Conservation (phyloP, 2,113 vertebrate genomes). For the Zosterops lateralis region DNA sequence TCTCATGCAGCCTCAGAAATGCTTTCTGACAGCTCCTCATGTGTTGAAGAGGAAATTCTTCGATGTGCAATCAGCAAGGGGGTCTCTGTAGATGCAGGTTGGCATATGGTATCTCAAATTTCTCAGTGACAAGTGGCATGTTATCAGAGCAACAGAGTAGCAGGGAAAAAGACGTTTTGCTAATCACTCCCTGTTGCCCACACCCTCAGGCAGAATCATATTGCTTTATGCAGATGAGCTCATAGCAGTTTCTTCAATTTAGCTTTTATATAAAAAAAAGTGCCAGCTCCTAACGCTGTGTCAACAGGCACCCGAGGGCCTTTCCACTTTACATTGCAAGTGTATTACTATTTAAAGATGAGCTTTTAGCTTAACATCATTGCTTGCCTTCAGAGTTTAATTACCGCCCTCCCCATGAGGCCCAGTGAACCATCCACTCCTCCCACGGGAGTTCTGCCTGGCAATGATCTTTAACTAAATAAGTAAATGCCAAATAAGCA, state of each 20-base stretch:
- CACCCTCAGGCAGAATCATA: conserved; percentile 84
- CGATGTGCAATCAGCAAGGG: conserved; percentile 64
- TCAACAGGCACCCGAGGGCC: conserved; percentile 91
- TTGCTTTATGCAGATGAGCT: conserved; percentile 94
- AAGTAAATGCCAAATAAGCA: conserved; percentile 73
- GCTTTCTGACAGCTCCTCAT: conserved; percentile 50
- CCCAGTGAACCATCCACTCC: conserved; percentile 74
- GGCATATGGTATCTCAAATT: conserved; percentile 86
- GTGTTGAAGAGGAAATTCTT: conserved; percentile 55
- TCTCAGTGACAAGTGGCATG: conserved; percentile 85
- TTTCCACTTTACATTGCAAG: conserved; percentile 75
- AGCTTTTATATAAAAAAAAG: conserved; percentile 78
- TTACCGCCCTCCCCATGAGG: conserved; percentile 83
- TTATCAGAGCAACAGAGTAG: conserved; percentile 76
- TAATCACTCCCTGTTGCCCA: conserved; percentile 85
- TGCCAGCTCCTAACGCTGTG: conserved; percentile 79
- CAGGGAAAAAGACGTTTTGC: conserved; percentile 73
- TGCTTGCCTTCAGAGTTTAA: conserved; percentile 82
- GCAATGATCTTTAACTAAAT: conserved; percentile 80
- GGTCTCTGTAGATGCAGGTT: conserved; percentile 77
- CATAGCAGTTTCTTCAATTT: conserved; percentile 88
- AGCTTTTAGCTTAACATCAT: conserved; percentile 84
- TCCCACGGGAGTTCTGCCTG: conserved; percentile 74
- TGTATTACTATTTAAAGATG: conserved; percentile 85
- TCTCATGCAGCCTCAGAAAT: conserved; percentile 29